Percentiles rank a stretch among this genome's conserved stretches.
Evolutionary conservation across 1,140 invertebrate species (phyloP).

Genomic region (Drosophila bifasciata): DNA sequence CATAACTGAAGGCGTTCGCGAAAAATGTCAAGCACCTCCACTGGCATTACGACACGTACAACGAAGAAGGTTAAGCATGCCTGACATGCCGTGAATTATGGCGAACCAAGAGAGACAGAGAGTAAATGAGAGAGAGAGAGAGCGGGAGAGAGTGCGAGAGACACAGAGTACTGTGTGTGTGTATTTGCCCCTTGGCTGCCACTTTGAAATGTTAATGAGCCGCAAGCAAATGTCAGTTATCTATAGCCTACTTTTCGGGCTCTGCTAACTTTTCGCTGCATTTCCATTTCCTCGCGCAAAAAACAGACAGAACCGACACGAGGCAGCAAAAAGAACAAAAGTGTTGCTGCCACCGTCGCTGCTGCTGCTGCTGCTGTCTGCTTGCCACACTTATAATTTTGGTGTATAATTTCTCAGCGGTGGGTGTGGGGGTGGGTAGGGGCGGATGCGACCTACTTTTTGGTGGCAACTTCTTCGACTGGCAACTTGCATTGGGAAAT

Average conservation of each 20-base stretch:
- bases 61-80: conserved; percentile 79
- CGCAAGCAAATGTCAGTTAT: conserved; percentile 71
- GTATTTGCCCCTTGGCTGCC: conserved; percentile 52
- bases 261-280: conserved; percentile 47
- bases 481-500: conserved; percentile 57
- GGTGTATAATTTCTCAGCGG: conserved; percentile 59
- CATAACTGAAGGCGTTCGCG: conserved; percentile 67
- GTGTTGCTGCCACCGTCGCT: too few relatives aligned
- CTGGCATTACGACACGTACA: conserved; percentile 57
- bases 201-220: conserved; percentile 75
- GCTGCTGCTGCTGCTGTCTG: too few relatives aligned
- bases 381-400: conserved; percentile 45
- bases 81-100: conserved; percentile 68
- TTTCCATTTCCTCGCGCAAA: conserved; percentile 19
- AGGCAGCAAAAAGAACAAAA: not conserved
- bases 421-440: conserved; percentile 7
- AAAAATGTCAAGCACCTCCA: conserved; percentile 79
- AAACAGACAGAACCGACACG: not conserved
- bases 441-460: conserved; percentile 55
- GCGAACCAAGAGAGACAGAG: conserved; percentile 3
- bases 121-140: not conserved
- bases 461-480: conserved; percentile 10
- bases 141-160: not conserved
- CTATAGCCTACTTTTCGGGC: conserved; percentile 43
- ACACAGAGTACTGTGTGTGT: conserved; percentile 29